Evolutionary conservation across 1,140 invertebrate genomes (phyloP).

Genomic region (Nixonia krombeini): DNA sequence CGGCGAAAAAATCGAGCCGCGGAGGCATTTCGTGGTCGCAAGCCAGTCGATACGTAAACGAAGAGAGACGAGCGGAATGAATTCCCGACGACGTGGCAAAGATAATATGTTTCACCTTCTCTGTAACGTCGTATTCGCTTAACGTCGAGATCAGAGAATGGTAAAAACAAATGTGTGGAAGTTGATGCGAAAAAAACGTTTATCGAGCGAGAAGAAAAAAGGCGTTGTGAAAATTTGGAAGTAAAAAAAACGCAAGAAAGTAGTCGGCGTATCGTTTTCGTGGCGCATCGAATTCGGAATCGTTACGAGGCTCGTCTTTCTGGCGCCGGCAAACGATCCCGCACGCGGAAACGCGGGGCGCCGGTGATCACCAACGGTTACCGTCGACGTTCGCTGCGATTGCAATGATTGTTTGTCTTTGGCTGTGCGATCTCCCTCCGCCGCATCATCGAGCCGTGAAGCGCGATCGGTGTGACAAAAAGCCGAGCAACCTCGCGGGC

Average conservation of each 20-base stretch:
- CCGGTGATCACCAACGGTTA: slow-evolving; percentile 52
- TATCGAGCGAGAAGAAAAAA: too few species aligned
- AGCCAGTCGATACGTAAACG: slow-evolving; percentile 59
- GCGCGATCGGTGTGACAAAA: too few species aligned
- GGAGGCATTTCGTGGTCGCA: slow-evolving; percentile 98
- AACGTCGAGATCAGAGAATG: slow-evolving; percentile 19
- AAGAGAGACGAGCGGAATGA: too few species aligned
- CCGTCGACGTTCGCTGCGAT: slow-evolving; percentile 66
- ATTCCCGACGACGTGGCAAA: too few species aligned
- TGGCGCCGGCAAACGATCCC: slow-evolving; percentile 40
- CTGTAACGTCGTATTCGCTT: slow-evolving; percentile 11
- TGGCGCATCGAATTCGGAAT: too few species aligned
- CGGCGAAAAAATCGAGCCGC: slow-evolving; percentile 98
- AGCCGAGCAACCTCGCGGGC: too few species aligned
- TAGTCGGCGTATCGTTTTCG: too few species aligned
- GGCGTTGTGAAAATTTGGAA: too few species aligned
- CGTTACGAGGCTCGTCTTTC: slow-evolving; percentile 26
- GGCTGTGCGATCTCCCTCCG: slow-evolving; percentile 54
- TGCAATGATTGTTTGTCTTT: slow-evolving; percentile 69
- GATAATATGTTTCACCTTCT: slow-evolving; percentile 36
- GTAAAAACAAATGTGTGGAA: slow-evolving; percentile 22
- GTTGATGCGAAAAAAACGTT: too few species aligned
- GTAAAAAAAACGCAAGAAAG: too few species aligned
- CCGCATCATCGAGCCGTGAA: slow-evolving; percentile 50
- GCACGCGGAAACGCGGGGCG: slow-evolving; percentile 28